These are phyloP conservation scores for Dysmachus trigonus DNA, from an alignment of 2,888 invertebrate genomes.

Conservation along the genomic window DNA sequence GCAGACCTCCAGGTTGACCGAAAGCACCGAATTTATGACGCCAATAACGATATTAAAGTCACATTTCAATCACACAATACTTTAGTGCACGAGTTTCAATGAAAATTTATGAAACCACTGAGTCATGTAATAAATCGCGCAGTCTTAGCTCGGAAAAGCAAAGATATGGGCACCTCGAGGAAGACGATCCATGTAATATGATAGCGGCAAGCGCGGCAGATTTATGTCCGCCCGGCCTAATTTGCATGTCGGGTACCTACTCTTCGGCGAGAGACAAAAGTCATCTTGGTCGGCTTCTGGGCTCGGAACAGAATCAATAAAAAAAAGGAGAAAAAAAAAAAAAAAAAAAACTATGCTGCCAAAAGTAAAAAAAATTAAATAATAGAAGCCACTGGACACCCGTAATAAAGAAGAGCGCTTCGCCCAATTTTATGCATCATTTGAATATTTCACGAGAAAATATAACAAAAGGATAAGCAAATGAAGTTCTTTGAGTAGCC, in stretches of 20 bases:
- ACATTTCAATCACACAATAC: slow-evolving; percentile 58
- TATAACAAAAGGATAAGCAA: slow-evolving; percentile 45
- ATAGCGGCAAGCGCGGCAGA: background rate
- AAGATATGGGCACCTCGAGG: slow-evolving; percentile 11
- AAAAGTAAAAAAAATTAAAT: slow-evolving; percentile 3
- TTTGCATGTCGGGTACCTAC: slow-evolving; percentile 35
- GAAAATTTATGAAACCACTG: slow-evolving; percentile 60
- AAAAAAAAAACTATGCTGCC: background rate
- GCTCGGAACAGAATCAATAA: background rate
- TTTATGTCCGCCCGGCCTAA: slow-evolving; percentile 15
- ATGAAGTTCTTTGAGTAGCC: slow-evolving; percentile 33
- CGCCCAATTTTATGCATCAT: slow-evolving; percentile 49
- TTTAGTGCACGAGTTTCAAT: slow-evolving; percentile 55
- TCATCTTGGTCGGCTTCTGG: slow-evolving; percentile 26
- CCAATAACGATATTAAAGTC: slow-evolving; percentile 59
- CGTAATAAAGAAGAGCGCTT: slow-evolving; percentile 31
- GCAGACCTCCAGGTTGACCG: slow-evolving; percentile 47
- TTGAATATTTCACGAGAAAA: slow-evolving; percentile 49
- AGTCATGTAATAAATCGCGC: slow-evolving; percentile 57
- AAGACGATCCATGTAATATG: slow-evolving; percentile 37
- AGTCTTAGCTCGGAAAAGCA: slow-evolving; percentile 8
- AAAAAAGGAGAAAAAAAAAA: background rate
- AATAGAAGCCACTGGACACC: slow-evolving; percentile 13
- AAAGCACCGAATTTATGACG: slow-evolving; percentile 55
- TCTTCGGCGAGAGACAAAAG: background rate